Evolutionary conservation across 2,888 invertebrate species (phyloP).

Genomic region (Amphipoea lucens): DNA sequence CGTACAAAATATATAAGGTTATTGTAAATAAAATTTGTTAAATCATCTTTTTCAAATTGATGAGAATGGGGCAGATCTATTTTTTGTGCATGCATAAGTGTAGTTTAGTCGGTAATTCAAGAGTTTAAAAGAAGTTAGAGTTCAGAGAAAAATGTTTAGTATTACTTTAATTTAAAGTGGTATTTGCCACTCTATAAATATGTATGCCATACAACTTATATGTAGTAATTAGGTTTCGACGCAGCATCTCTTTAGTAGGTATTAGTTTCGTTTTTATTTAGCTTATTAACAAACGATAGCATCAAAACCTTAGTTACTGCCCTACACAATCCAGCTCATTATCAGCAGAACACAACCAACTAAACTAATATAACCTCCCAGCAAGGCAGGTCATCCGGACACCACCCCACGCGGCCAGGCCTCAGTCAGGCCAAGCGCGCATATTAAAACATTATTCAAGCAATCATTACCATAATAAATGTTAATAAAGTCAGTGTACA

Average conservation of each 20-base stretch:
- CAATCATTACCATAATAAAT: slow-evolving; percentile 88
- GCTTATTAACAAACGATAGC: neutral
- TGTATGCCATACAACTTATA: too few relatives aligned
- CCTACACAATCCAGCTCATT: neutral
- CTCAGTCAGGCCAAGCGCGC: slow-evolving; percentile 66
- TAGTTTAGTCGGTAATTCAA: too few relatives aligned
- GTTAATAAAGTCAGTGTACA: slow-evolving; percentile 87
- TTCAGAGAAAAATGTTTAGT: too few relatives aligned
- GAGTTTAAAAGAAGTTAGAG: too few relatives aligned
- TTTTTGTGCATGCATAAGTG: too few relatives aligned
- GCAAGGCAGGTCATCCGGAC: slow-evolving; percentile 58
- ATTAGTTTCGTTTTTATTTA: neutral
- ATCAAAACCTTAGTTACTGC: neutral
- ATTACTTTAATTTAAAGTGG: too few relatives aligned
- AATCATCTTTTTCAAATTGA: too few relatives aligned
- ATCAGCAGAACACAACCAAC: neutral
- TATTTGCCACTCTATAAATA: too few relatives aligned
- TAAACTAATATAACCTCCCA: slow-evolving; percentile 37
- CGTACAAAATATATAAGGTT: too few relatives aligned
- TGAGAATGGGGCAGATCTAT: too few relatives aligned
- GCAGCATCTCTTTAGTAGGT: neutral
- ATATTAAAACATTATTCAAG: slow-evolving; percentile 83
- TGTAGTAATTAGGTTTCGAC: too few relatives aligned
- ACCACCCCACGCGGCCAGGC: slow-evolving; percentile 60
- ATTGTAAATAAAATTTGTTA: too few relatives aligned